These are phyloP conservation scores for Trematomus bernacchii DNA, from an alignment of 2,797 vertebrate species.

Conservation along the genomic window DNA sequence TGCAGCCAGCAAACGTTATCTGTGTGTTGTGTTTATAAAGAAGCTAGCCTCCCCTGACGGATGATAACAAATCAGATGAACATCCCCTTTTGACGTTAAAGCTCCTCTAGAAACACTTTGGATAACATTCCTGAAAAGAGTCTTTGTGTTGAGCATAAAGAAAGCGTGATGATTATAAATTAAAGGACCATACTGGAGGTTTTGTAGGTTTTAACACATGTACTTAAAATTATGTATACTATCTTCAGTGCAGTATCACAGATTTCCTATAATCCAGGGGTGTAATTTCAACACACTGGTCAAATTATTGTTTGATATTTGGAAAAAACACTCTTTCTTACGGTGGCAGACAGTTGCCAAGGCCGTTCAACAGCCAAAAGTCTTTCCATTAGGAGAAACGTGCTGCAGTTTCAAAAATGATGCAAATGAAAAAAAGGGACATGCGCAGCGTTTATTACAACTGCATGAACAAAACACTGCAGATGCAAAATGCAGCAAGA, in stretches of 20 bases:
- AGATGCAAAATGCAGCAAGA: no score
- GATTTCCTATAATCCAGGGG: background rate
- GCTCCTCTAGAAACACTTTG: conserved; percentile 11
- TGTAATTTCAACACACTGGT: no score
- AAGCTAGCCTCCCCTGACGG: conserved; percentile 15
- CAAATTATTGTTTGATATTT: background rate
- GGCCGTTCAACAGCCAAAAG: no score
- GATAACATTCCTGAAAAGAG: conserved; percentile 1
- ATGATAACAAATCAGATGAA: background rate
- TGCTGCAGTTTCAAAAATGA: no score
- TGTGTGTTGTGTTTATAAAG: conserved; percentile 31
- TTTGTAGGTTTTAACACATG: background rate
- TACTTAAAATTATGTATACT: background rate
- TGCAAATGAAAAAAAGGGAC: no score
- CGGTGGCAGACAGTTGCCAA: no score
- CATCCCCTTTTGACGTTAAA: conserved; percentile 15
- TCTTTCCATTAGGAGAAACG: no score
- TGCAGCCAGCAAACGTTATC: conserved; percentile 36
- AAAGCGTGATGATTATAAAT: background rate
- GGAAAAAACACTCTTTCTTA: background rate
- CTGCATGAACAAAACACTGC: no score
- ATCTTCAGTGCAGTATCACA: conserved; percentile 5
- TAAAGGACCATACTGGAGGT: conserved; percentile 11
- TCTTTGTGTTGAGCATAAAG: conserved; percentile 70
- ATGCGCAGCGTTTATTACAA: no score